phyloP scores from a whole-genome alignment of 1,140 invertebrate genomes.

The Drosophila bipectinata region DNA sequence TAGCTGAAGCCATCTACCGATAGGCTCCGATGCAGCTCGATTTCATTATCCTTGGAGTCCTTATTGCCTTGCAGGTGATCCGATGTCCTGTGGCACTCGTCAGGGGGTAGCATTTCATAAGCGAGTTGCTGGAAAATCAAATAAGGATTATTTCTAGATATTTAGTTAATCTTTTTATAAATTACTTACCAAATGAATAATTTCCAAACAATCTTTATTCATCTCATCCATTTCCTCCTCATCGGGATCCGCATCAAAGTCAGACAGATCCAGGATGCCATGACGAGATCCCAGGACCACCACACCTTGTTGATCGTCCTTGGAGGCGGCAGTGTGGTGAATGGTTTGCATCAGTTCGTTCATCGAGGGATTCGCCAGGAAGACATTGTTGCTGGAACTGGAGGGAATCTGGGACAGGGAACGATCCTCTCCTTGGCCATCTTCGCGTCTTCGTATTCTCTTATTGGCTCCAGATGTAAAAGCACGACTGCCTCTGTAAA shows the following conservation, averaged over 20 bases:
- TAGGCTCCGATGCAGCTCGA: neutral
- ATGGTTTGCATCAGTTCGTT: slow-evolving; percentile 12
- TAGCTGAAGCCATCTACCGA: neutral
- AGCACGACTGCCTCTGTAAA: neutral
- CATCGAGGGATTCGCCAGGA: slow-evolving; percentile 22
- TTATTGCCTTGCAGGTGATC: neutral
- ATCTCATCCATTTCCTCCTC: neutral
- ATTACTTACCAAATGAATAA: neutral
- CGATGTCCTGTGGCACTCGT: neutral
- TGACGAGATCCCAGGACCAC: neutral
- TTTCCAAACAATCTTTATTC: neutral
- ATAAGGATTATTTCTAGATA: neutral
- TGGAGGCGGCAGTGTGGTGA: neutral
- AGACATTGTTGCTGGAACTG: neutral
- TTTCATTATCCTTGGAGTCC: neutral
- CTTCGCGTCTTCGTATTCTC: neutral
- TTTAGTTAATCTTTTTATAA: neutral
- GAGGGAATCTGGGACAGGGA: neutral
- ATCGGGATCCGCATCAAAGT: neutral
- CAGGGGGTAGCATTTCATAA: neutral
- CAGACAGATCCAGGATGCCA: neutral
- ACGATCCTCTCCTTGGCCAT: neutral
- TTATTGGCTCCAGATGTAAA: neutral
- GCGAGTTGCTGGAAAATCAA: neutral
- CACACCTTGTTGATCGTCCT: neutral